A percentile compares a stretch with the other conserved stretches of the same genome.
phyloP scores from a whole-genome alignment of 2,113 vertebrate species.

The Pampusana beccarii region DNA sequence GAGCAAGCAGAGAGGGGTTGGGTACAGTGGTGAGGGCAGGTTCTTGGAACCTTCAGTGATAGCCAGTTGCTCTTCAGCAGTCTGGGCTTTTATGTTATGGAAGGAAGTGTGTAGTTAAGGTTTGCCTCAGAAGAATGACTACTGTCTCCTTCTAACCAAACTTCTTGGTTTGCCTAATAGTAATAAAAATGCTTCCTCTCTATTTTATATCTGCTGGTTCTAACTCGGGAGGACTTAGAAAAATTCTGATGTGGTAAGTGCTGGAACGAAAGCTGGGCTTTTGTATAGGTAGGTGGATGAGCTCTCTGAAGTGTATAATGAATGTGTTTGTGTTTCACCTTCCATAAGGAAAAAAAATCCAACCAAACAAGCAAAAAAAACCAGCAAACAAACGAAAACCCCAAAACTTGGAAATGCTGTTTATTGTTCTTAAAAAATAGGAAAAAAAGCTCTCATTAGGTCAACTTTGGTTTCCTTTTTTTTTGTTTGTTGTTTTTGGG shows the following conservation, averaged over 20 bases:
- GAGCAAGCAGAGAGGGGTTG: fast-evolving
- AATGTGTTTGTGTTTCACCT: neutral
- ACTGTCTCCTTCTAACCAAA: neutral
- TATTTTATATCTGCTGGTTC: neutral
- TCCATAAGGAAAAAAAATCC: neutral
- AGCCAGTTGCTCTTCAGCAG: neutral
- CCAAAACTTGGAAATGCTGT: neutral
- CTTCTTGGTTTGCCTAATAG: neutral
- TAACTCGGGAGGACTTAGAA: neutral
- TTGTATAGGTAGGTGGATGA: neutral
- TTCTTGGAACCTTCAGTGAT: neutral
- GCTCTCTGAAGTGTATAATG: neutral
- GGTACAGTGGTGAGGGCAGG: fast-evolving
- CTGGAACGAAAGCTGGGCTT: neutral
- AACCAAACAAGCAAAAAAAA: too few species aligned
- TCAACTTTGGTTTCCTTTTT: neutral
- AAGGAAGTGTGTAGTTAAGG: neutral
- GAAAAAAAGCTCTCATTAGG: neutral
- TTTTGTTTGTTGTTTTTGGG: neutral
- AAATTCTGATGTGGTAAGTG: neutral
- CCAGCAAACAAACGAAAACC: too few species aligned
- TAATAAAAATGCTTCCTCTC: neutral
- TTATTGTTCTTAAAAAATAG: neutral
- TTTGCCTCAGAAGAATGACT: neutral
- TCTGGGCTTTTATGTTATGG: neutral